phyloP scores from a whole-genome alignment of 2,888 invertebrate species.

The Helleia helle region DNA sequence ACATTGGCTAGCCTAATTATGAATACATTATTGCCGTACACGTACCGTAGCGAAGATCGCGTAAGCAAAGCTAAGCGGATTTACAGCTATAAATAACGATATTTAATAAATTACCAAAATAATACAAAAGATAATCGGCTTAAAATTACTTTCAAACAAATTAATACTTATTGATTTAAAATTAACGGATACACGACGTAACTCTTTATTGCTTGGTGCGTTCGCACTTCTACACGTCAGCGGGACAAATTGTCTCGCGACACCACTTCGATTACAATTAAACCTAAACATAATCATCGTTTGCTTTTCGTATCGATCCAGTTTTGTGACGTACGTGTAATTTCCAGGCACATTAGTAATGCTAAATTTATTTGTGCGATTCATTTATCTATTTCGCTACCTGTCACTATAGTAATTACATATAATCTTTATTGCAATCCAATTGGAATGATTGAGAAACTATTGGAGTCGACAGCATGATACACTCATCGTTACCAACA shows the following conservation, averaged over 20 bases:
- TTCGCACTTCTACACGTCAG: not conserved
- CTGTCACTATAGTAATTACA: constrained; percentile 14
- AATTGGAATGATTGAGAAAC: constrained; percentile 54
- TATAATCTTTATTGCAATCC: constrained; percentile 26
- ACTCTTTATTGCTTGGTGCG: constrained; percentile 1
- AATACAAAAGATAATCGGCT: constrained; percentile 31
- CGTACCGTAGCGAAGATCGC: constrained; percentile 47
- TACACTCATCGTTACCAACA: constrained; percentile 37
- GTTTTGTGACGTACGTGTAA: constrained; percentile 4
- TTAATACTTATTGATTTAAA: constrained; percentile 8
- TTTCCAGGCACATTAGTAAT: constrained; percentile 9
- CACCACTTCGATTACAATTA: constrained; percentile 11
- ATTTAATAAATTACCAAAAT: constrained; percentile 57
- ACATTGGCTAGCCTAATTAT: constrained; percentile 64
- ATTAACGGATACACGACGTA: not conserved
- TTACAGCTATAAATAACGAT: constrained; percentile 53
- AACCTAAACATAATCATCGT: constrained; percentile 22
- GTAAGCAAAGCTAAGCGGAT: constrained; percentile 60
- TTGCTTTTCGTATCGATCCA: constrained; percentile 6
- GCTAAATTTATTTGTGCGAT: constrained; percentile 25
- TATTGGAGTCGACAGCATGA: constrained; percentile 29
- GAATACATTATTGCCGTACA: constrained; percentile 51
- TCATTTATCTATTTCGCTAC: constrained; percentile 18
- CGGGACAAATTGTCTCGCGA: not conserved
- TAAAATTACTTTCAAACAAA: constrained; percentile 4